Evolutionary conservation across 2,888 invertebrate genomes (phyloP), one percentile per base, ranked within the genome.

Genomic region (Polietes domitor): DNA sequence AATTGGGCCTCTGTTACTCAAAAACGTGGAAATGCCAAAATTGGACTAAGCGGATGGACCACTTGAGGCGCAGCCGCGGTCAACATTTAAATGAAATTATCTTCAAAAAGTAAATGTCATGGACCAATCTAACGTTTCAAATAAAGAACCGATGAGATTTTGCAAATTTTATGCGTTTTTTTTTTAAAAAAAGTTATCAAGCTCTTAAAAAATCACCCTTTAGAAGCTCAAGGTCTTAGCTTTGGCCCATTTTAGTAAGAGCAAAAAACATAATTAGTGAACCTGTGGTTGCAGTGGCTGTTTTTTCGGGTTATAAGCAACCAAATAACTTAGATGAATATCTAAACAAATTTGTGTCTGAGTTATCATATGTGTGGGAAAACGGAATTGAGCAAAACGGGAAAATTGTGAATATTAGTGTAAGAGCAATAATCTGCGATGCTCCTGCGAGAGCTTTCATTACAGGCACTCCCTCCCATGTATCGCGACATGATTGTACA

Each of bases 401-500:
- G 19, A 74, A 74, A 74, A 15, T 19, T 43, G 43, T 74, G 15
- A 58, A 61, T 19, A 43, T 74, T 43, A 43, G 19, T 61, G 21
- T 74, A 24, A 65, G 58, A 26, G 58, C 58, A n/a, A 61, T 61
- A 28, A 28, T 61, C 15, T 50, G 71, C 26, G 71, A 71, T 71
- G 50, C 50, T 28, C 71, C 71, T 26, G 71, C 53, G 26, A 21
- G 32, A n/a, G 28, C 50, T 71, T 71, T 53, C 17, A 50, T 71
- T 28, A 53, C 21, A 53, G 71, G 58, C 3, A 61, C n/a, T 70
- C 73, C 77, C 9, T 47, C 47, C 12, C 77, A 82, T 47, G 58
- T 17, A 17, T 77, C 74, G 17, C 43, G 75, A 58, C 61, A 80
- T 65, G 80, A 75, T 19, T 75, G 80, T 41, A n/a, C 53, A n/a